Conservation (phyloP, 2,113 vertebrate genomes). For the Hippopotamus amphibius region DNA sequence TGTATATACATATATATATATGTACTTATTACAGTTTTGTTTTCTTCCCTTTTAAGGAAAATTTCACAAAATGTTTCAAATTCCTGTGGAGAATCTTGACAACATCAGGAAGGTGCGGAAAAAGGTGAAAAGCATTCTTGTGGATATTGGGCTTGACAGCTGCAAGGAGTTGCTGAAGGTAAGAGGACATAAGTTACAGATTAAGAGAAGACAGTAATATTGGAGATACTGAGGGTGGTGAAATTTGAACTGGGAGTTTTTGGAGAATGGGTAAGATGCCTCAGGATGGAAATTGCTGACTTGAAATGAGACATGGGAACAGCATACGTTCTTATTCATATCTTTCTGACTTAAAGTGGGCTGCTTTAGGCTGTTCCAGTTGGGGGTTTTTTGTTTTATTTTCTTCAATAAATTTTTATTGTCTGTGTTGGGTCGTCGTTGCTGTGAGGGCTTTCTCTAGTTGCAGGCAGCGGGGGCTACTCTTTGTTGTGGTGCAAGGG, state of each 20-base stretch:
- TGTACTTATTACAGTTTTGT: slow-evolving; percentile 32
- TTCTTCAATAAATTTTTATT: too few species aligned
- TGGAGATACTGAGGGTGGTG: background rate
- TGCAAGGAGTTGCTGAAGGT: slow-evolving; percentile 92
- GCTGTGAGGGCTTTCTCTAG: too few species aligned
- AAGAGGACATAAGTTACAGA: slow-evolving; percentile 41
- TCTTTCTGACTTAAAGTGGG: background rate
- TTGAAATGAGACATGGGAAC: background rate
- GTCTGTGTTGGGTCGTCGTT: too few species aligned
- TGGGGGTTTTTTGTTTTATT: too few species aligned
- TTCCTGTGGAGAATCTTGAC: slow-evolving; percentile 93
- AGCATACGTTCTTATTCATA: background rate
- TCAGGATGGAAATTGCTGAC: background rate
- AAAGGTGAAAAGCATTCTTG: slow-evolving; percentile 92
- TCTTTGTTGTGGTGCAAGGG: too few species aligned
- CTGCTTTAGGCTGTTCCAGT: background rate
- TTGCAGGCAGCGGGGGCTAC: too few species aligned
- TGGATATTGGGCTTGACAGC: slow-evolving; percentile 91
- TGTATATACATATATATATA: background rate
- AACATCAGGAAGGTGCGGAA: slow-evolving; percentile 92
- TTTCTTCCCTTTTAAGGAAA: slow-evolving; percentile 82
- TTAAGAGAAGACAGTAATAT: background rate
- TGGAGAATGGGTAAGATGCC: background rate
- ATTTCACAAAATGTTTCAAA: slow-evolving; percentile 92
- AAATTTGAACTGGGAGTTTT: background rate